Base-by-base conservation (phyloP, 2,797 vertebrate species). In the Leptoclinus maculatus region DNA sequence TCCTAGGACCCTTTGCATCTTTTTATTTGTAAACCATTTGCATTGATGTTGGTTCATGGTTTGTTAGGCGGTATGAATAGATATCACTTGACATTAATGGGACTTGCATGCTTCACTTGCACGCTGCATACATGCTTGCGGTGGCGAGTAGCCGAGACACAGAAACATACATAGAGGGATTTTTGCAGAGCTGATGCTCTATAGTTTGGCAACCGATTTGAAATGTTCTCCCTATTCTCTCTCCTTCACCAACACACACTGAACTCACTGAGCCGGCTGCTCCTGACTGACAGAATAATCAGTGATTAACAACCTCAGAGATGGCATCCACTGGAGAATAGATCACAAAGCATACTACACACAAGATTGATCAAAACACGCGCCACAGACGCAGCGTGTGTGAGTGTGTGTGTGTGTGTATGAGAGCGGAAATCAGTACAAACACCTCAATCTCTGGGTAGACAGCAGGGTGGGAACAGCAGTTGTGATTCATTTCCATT, bases 251-350 rank as follows among this genome's bases (percentile, higher is more conserved):
- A 66, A 69, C 16, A 63, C 17, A 54, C 53, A 47, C 36, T 23
- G 2, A 71, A 71, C 23, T 59, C 70, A 63, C 59, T 68, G 63
- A 81, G 74, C 34, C 63, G 36, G 66, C 39, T 79, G 76, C 71
- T 77, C 47, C 66, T 79, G 78, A 82, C 65, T 84, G 85, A 84
- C 75, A 71, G 63, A 81, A 83, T 80, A 84, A 87, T 86, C 71
- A 83, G 72, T 76, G 78, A 90, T 83, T 88, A 82, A 83, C 85
- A 64, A 81, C 77, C 73, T 85, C 73, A 74, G 76, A 83, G 75
- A 73, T 74, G 63, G 19, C 62, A 72, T 68, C 27, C 71, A 78
- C 79, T 71, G 57, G 84, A 87, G 78, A 82, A 70, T 21, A 81
- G 75, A 85, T 88, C 60, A 79, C 59, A 85, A 84, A 77, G 59